phyloP scores from a whole-genome alignment of 2,113 vertebrate species.

The Strix uralensis region DNA sequence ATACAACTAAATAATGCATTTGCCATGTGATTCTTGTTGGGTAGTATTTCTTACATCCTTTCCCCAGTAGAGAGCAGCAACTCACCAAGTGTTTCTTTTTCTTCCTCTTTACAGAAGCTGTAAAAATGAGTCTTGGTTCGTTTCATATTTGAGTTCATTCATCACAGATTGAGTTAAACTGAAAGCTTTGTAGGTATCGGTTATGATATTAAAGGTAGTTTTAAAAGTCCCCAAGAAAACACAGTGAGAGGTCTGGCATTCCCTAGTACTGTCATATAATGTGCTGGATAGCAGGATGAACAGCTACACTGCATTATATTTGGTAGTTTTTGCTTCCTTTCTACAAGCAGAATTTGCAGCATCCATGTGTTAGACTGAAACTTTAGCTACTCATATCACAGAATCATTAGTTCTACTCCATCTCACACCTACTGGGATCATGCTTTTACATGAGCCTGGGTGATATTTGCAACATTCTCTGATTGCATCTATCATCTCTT shows the following conservation, averaged over 20 bases:
- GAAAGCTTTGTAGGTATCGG: background rate
- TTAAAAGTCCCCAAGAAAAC: background rate
- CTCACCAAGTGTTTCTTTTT: slow-evolving; percentile 22
- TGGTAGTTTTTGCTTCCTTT: background rate
- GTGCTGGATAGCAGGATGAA: background rate
- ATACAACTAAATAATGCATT: background rate
- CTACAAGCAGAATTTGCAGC: background rate
- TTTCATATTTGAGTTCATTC: background rate
- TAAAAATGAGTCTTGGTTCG: background rate
- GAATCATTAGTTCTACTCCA: background rate
- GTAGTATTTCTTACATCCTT: background rate
- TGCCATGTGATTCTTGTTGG: background rate
- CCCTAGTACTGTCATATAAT: background rate
- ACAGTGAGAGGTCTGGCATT: background rate
- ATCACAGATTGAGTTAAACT: background rate
- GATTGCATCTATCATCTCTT: background rate
- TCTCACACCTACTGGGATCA: background rate
- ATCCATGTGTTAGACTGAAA: background rate
- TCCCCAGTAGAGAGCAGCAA: slow-evolving; percentile 76
- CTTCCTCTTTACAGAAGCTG: background rate
- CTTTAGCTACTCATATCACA: background rate
- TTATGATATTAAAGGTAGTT: background rate
- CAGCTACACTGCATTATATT: background rate
- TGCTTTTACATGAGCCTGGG: background rate
- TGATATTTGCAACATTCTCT: background rate